Evolutionary conservation across 2,797 vertebrate genomes (phyloP), one percentile per base, ranked within the genome.

Genomic region (Microctenopoma steveboyesi): DNA sequence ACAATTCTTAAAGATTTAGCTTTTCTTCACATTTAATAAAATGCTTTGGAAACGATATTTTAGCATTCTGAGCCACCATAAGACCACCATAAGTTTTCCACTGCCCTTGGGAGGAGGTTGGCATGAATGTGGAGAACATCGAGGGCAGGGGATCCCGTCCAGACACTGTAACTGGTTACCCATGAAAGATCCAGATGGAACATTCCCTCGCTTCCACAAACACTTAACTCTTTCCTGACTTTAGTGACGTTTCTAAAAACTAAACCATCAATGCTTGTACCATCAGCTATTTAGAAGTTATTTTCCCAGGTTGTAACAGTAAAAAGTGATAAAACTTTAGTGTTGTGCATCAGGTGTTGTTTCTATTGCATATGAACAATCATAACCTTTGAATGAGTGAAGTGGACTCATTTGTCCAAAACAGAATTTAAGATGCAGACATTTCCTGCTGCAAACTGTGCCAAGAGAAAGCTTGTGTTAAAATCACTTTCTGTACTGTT

Each of bases 81-180:
- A 73, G 65, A 74, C 39, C 64, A 53, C 59, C 55, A 63, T 27
- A 74, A 43, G 72, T 72, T 81, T 79, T 83, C 74, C 64, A 61
- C 50, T 13, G 71, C 53, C 61, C 69, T 64, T 49, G 61, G 81
- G 56, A 74, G 60, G 64, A 81, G 64, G 65, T 76, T 83, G 84
- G 83, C 79, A 76, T 74, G 61, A 64, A 82, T 68, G 68, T 46
- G 59, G 60, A 77, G 61, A 78, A 56, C 67, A 77, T 56, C 43
- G 66, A 78, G 71, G 69, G 78, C 64, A 68, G 75, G 76, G 77
- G 77, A 81, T 67, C 78, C 77, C 64, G 48, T 80, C 74, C 75
- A 81, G 65, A 72, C 65, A 68, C 74, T 80, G 61, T 53, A 76
- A 79, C 74, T 79, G 70, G 78, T 84, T 79, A 74, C 78, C 69